phyloP scores from a whole-genome alignment of 2,113 vertebrate genomes.

The Albula goreensis region DNA sequence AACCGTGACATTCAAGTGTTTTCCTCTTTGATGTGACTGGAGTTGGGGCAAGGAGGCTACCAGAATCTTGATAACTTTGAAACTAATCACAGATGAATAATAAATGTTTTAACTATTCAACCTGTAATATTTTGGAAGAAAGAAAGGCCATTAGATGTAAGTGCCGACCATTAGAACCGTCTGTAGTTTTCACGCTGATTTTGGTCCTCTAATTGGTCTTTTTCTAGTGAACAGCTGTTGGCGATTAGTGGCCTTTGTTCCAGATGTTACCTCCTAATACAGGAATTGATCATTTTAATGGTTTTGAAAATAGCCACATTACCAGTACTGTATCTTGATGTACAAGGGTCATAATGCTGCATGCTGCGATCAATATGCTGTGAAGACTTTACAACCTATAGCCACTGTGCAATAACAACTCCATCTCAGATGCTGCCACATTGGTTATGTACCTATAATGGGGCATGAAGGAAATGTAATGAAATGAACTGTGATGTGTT shows the following conservation, averaged over 20 bases:
- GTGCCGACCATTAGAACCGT: slow-evolving; percentile 42
- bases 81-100: slow-evolving; percentile 51
- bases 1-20: slow-evolving; percentile 55
- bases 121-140: slow-evolving; percentile 57
- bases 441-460: slow-evolving; percentile 11
- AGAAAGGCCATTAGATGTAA: slow-evolving; percentile 33
- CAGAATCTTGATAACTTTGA: slow-evolving; percentile 4
- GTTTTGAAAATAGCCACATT: slow-evolving; percentile 38
- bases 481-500: slow-evolving; percentile 8
- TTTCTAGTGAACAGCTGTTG: slow-evolving; percentile 70
- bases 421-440: background rate
- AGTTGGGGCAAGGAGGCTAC: background rate
- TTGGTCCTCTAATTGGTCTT: slow-evolving; percentile 64
- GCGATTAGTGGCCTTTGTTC: slow-evolving; percentile 72
- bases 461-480: slow-evolving; percentile 3
- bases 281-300: slow-evolving; percentile 71
- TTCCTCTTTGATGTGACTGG: slow-evolving; percentile 27
- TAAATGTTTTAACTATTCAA: slow-evolving; percentile 60
- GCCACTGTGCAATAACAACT: background rate
- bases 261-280: slow-evolving; percentile 75
- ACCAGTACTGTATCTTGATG: slow-evolving; percentile 5
- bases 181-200: slow-evolving; percentile 50
- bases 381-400: no score
- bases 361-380: background rate
- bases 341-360: background rate